Evolutionary conservation across 2,797 vertebrate genomes (phyloP).

Genomic region (Serranus cabrilla): DNA sequence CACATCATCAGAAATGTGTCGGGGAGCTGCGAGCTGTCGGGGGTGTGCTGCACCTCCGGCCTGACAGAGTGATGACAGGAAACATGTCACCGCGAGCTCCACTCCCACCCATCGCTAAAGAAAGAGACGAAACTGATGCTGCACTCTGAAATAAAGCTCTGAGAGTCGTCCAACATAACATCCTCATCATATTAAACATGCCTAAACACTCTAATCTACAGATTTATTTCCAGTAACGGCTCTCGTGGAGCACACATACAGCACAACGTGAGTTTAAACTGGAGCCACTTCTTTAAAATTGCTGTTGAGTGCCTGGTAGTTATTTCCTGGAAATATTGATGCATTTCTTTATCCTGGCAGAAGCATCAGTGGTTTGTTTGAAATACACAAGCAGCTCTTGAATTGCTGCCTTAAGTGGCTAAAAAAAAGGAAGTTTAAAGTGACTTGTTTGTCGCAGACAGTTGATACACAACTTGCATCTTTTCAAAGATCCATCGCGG

Average conservation of each 20-base stretch:
- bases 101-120: constrained; percentile 20
- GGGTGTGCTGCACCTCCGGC: not conserved
- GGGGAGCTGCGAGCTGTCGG: constrained; percentile 28
- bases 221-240: not conserved
- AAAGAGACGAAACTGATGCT: constrained; percentile 11
- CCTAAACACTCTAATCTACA: not conserved
- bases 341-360: constrained; percentile 9
- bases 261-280: not conserved
- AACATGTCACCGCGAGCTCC: constrained; percentile 33
- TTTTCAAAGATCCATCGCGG: constrained; percentile 20
- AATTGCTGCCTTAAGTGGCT: constrained; percentile 24
- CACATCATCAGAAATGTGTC: constrained; percentile 46
- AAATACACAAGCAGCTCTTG: constrained; percentile 29
- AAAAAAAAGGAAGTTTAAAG: constrained; percentile 29
- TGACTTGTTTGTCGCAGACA: constrained; percentile 33
- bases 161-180: not conserved
- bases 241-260: not conserved
- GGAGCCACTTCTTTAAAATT: not conserved
- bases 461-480: constrained; percentile 23
- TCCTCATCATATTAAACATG: not conserved
- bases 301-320: not conserved
- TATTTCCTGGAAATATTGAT: constrained; percentile 16
- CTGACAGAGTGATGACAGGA: constrained; percentile 52
- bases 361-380: constrained; percentile 31
- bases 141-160: constrained; percentile 4